A percentile compares a stretch with the other conserved stretches of the same genome.
Evolutionary conservation across 2,797 vertebrate genomes (phyloP).

Genomic region (Phataginus tetradactyla): DNA sequence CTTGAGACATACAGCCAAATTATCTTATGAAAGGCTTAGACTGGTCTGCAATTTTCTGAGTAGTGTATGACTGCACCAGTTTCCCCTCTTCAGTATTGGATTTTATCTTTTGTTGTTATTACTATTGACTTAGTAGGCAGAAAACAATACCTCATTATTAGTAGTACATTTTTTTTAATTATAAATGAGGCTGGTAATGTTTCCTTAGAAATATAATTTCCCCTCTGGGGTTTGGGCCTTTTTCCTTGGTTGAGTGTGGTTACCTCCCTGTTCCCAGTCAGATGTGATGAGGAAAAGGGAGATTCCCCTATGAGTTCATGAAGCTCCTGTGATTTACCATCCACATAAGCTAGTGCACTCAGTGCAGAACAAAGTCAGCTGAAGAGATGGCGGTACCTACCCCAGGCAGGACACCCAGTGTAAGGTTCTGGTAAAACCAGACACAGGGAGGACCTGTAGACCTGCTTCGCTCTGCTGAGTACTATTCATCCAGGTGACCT

Average conservation of each 20-base stretch:
- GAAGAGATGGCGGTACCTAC: background rate
- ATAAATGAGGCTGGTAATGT: background rate
- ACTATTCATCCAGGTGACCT: background rate
- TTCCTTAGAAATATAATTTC: constrained; percentile 28
- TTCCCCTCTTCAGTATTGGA: background rate
- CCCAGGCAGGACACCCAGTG: background rate
- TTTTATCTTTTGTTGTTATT: background rate
- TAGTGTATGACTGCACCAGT: background rate
- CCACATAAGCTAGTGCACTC: background rate
- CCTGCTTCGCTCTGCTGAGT: constrained; percentile 10
- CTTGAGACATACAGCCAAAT: constrained; percentile 3
- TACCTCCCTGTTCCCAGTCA: background rate
- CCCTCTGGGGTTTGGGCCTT: background rate
- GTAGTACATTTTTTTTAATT: background rate
- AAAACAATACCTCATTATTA: constrained; percentile 9
- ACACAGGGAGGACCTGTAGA: background rate
- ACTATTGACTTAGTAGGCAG: background rate
- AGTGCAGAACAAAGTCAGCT: background rate
- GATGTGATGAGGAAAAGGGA: background rate
- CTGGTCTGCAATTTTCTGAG: background rate
- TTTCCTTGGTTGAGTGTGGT: background rate
- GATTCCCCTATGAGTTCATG: background rate
- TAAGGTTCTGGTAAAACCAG: background rate
- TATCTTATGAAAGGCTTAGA: background rate
- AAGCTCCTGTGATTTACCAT: background rate